phyloP scores from a whole-genome alignment of 2,888 invertebrate genomes.

The Auanema freiburgensis region DNA sequence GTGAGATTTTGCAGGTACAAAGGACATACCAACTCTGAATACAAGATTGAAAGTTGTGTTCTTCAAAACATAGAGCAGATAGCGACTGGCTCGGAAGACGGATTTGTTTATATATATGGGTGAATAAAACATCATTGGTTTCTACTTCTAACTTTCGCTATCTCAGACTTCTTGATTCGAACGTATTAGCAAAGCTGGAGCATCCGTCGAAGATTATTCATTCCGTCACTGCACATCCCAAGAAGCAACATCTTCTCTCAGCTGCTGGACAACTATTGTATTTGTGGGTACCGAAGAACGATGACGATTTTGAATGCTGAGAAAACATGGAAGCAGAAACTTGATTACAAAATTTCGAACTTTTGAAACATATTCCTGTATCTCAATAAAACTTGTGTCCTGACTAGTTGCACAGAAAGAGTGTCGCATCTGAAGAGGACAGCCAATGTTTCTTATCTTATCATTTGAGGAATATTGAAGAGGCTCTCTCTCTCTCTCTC shows the following conservation, averaged over 20 bases:
- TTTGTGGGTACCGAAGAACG: constrained; percentile 33
- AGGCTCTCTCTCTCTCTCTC: no score
- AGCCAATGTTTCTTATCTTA: no score
- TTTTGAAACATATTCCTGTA: no score
- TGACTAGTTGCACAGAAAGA: no score
- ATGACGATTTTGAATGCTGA: constrained; percentile 13
- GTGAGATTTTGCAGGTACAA: constrained; percentile 71
- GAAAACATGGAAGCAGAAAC: background rate
- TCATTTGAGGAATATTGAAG: no score
- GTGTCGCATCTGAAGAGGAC: no score
- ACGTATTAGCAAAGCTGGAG: constrained; percentile 41
- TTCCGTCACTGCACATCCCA: constrained; percentile 57
- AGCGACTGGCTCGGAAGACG: constrained; percentile 86
- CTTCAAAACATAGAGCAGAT: constrained; percentile 83
- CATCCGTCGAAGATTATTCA: constrained; percentile 53
- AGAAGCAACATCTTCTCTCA: constrained; percentile 43
- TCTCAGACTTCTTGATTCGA: constrained; percentile 72
- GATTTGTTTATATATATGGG: constrained; percentile 85
- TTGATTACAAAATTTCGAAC: no score
- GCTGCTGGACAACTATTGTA: constrained; percentile 40
- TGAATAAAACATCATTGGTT: constrained; percentile 72
- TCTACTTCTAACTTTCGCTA: background rate
- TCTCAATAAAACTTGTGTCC: no score
- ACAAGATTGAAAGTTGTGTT: constrained; percentile 83
- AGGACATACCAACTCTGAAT: constrained; percentile 82